Evolutionary conservation across 2,888 invertebrate genomes (phyloP).

Genomic region (Xylota segnis): DNA sequence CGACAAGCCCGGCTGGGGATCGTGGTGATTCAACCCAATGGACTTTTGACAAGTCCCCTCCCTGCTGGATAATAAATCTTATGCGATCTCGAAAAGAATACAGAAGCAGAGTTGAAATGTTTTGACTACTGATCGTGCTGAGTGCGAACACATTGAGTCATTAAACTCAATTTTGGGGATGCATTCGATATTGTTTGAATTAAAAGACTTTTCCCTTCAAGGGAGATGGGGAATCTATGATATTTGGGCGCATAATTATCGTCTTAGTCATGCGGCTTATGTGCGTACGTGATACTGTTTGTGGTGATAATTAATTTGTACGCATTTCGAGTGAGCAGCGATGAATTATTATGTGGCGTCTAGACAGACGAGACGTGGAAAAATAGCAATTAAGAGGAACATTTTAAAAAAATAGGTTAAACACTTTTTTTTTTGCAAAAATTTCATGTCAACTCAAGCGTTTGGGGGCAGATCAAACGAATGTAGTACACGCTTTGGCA

Average conservation of each 20-base stretch:
- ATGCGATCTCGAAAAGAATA: slow-evolving; percentile 10
- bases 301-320: slow-evolving; percentile 35
- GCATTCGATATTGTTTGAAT: slow-evolving; percentile 59
- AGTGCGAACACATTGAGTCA: slow-evolving; percentile 76
- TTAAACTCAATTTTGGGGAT: slow-evolving; percentile 67
- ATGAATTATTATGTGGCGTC: slow-evolving; percentile 32
- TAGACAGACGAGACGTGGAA: slow-evolving; percentile 35
- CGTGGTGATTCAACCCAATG: slow-evolving; percentile 53
- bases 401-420: not conserved
- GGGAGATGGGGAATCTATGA: slow-evolving; percentile 42
- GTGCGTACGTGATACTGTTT: slow-evolving; percentile 2
- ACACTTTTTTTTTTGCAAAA: too few relatives aligned
- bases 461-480: too few relatives aligned
- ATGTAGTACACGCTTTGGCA: too few relatives aligned
- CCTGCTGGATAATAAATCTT: slow-evolving; percentile 56
- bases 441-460: too few relatives aligned
- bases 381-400: not conserved
- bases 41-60: slow-evolving; percentile 34
- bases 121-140: slow-evolving; percentile 63
- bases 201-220: slow-evolving; percentile 16
- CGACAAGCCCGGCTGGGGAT: slow-evolving; percentile 25
- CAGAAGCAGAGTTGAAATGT: slow-evolving; percentile 50
- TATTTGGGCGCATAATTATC: slow-evolving; percentile 63
- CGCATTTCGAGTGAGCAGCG: not conserved
- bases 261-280: slow-evolving; percentile 59